Conservation (phyloP, 2,888 invertebrate genomes). For the Magallana nippona region DNA sequence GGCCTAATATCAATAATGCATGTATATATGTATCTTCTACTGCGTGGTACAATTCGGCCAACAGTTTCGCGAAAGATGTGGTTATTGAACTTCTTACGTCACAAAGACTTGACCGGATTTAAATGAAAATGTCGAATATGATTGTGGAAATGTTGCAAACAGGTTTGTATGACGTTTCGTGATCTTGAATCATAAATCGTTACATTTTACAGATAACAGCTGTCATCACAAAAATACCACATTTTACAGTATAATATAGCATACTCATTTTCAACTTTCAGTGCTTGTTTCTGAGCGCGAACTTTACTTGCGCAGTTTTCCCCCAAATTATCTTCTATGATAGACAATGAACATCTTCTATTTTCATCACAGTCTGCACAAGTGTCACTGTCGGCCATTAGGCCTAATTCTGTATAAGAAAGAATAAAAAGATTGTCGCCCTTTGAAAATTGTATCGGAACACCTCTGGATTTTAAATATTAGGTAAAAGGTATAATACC, state of each 20-base stretch:
- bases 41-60: neutral
- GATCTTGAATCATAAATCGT: neutral
- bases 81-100: constrained; percentile 5
- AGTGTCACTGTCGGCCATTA: constrained; percentile 25
- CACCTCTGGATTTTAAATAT: neutral
- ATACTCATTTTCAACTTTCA: neutral
- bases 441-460: neutral
- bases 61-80: neutral
- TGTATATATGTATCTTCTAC: too few species aligned
- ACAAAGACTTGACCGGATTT: neutral
- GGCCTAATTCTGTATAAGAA: neutral
- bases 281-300: neutral
- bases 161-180: neutral
- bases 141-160: neutral
- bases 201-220: neutral
- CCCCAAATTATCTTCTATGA: neutral
- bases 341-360: neutral
- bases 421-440: neutral
- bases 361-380: constrained; percentile 9
- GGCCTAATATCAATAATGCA: too few species aligned
- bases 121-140: neutral
- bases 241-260: neutral
- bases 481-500: neutral
- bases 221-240: neutral
- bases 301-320: neutral